These are phyloP conservation scores for Sarcoramphus papa DNA, from an alignment of 2,797 vertebrate genomes.

Conservation along the genomic window DNA sequence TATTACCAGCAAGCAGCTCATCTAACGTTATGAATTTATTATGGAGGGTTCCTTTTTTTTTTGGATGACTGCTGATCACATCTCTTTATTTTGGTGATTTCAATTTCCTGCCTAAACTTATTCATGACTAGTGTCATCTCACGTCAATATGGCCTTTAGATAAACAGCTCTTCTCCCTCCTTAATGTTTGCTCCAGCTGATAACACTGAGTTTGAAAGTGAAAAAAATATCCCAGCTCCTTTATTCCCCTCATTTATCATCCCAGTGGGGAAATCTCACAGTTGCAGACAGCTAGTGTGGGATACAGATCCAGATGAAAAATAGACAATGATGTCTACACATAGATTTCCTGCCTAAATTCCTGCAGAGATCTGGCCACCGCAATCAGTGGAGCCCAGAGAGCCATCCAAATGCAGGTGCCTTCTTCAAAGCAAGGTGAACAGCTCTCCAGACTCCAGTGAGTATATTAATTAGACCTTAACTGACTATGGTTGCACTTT, in stretches of 20 bases:
- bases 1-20: background rate
- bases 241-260: background rate
- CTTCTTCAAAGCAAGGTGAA: background rate
- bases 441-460: background rate
- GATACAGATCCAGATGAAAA: background rate
- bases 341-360: background rate
- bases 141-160: background rate
- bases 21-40: background rate
- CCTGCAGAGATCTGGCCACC: background rate
- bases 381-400: background rate
- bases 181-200: background rate
- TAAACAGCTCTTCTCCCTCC: background rate
- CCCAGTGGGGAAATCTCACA: background rate
- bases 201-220: background rate
- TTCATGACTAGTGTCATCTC: background rate
- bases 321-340: background rate
- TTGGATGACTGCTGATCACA: background rate
- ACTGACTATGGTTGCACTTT: background rate
- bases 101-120: conserved; percentile 23
- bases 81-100: background rate
- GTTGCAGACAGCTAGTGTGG: background rate
- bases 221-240: background rate
- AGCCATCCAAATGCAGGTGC: background rate
- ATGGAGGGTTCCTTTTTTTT: background rate
- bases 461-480: background rate